Percentiles rank a stretch among this genome's conserved stretches.
Evolutionary conservation across 2,797 vertebrate species (phyloP).

Genomic region (Buceros bicornis): DNA sequence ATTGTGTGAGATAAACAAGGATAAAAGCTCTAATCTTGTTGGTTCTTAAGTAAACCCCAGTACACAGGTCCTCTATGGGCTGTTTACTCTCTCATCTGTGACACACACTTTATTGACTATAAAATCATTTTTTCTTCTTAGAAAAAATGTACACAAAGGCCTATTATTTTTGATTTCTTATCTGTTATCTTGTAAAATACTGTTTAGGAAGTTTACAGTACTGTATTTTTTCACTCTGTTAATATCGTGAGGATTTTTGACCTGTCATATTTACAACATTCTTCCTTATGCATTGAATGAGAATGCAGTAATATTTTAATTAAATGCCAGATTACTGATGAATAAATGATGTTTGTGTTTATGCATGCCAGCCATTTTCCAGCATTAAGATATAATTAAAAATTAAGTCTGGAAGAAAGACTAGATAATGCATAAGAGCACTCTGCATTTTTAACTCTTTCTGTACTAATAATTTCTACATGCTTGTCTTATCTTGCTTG

Average conservation of each 20-base stretch:
- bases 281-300: neutral
- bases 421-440: neutral
- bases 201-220: neutral
- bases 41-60: neutral
- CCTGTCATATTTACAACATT: slow-evolving; percentile 3
- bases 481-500: neutral
- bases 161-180: slow-evolving; percentile 3
- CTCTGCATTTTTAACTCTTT: slow-evolving; percentile 47
- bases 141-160: neutral
- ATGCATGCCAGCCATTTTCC: slow-evolving; percentile 14
- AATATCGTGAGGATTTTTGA: neutral
- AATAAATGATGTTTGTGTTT: slow-evolving; percentile 63
- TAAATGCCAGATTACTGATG: slow-evolving; percentile 46
- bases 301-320: slow-evolving; percentile 53
- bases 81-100: neutral
- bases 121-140: neutral
- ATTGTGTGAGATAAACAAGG: neutral
- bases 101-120: neutral
- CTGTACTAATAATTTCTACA: neutral
- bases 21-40: neutral
- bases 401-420: slow-evolving; percentile 40
- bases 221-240: neutral
- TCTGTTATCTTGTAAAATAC: slow-evolving; percentile 9
- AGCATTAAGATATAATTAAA: slow-evolving; percentile 63
- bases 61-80: neutral